phyloP scores from a whole-genome alignment of 1,140 invertebrate genomes.

The Centruroides vittatus region DNA sequence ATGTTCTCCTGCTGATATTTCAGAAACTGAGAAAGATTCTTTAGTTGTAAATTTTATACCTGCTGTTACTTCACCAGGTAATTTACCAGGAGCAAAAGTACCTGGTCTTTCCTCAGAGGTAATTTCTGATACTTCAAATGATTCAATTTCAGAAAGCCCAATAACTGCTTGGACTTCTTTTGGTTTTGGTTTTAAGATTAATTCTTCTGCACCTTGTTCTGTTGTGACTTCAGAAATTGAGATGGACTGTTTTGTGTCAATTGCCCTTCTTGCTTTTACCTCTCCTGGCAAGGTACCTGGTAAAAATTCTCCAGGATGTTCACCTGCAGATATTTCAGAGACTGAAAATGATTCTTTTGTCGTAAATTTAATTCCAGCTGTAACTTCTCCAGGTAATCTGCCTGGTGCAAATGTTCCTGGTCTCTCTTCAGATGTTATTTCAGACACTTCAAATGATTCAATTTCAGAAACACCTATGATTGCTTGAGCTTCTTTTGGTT shows the following conservation, averaged over 20 bases:
- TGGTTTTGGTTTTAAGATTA: constrained; percentile 2
- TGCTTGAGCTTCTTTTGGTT: not conserved
- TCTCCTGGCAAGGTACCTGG: constrained; percentile 6
- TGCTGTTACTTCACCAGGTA: constrained; percentile 14
- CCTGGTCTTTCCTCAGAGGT: constrained; percentile 10
- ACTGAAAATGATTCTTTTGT: constrained; percentile 11
- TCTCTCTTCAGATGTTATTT: constrained; percentile 7
- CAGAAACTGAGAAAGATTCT: constrained; percentile 31
- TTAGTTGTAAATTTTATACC: constrained; percentile 2
- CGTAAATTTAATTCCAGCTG: constrained; percentile 8
- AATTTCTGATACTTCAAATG: constrained; percentile 10
- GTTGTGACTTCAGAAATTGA: constrained; percentile 5
- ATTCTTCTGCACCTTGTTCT: constrained; percentile 6
- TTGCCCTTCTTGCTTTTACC: constrained; percentile 6
- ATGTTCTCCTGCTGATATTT: constrained; percentile 45
- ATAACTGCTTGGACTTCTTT: constrained; percentile 5
- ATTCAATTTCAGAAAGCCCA: constrained; percentile 12
- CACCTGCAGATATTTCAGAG: constrained; percentile 10
- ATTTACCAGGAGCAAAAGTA: constrained; percentile 12
- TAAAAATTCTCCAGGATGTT: constrained; percentile 11
- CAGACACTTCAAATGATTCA: constrained; percentile 3
- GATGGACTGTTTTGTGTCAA: constrained; percentile 3
- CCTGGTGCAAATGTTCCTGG: constrained; percentile 53
- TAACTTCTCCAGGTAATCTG: constrained; percentile 4
- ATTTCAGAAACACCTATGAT: not conserved